Evolutionary conservation across 2,888 invertebrate genomes (phyloP), one percentile per base, ranked within the genome.

Genomic region (Athrips mouffetella): DNA sequence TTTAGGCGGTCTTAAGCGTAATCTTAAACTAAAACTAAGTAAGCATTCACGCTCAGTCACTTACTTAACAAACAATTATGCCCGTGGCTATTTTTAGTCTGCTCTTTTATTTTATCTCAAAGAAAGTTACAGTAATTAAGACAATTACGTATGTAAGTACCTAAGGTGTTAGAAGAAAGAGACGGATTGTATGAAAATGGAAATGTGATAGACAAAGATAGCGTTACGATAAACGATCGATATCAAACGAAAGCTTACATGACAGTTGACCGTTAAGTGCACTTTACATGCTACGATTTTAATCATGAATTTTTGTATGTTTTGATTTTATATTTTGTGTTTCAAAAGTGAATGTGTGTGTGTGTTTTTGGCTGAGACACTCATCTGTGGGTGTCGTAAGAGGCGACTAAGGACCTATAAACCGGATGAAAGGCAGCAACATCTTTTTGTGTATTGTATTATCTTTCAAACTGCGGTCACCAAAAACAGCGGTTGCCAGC

Each of bases 231-330:
- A 16, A 35, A 76, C 66, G 66, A 76, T 78, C 65, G 76, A 76
- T 73, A 79, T 77, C 68, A 79, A 80, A 76, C 67, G 80, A 82
- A 81, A 81, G 81, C 76, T 73, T 65, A 67, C 65, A 71, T 65
- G 72, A 74, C 73, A 68, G 62, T 49, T 54, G 54, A 69, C 69
- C 71, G 74, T 70, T 76, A 75, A 55, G 48, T 27, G 20, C 1
- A 30, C 0, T 70, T 77, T 72, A 78, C 11, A 65, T 1, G 4
- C 3, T 25, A 62, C 72, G 75, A 67, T 27, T 27, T 44, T 11
- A 18, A 35, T 15, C 23, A 3, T 11, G 16, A 18, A 31, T n/a
- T 31, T 2, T 10, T 8, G 6, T 31, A 16, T 3, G 2, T 7
- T 15, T 16, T 8, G 7, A n/a, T n/a, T n/a, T 18, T 35, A n/a